Conservation (phyloP, 2,113 vertebrate genomes). For the Eulemur rufifrons region DNA sequence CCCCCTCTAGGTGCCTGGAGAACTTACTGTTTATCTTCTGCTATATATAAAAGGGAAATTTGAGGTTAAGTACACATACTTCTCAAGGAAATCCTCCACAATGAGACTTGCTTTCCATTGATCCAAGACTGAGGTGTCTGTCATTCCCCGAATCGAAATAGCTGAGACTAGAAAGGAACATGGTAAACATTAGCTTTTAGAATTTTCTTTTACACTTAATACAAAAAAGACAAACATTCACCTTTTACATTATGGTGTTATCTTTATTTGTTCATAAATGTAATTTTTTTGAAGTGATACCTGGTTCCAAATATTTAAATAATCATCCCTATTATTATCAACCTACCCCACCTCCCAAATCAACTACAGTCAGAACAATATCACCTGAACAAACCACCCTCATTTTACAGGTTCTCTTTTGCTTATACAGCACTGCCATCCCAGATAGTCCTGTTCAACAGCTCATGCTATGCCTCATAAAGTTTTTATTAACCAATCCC, state of each 20-base stretch:
- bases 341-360: neutral
- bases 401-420: slow-evolving; percentile 4
- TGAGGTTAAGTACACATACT: slow-evolving; percentile 79
- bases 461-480: neutral
- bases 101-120: slow-evolving; percentile 75
- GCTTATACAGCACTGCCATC: neutral
- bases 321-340: neutral
- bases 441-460: slow-evolving; percentile 20
- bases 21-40: slow-evolving; percentile 38
- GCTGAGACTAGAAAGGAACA: slow-evolving; percentile 65
- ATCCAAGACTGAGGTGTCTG: slow-evolving; percentile 71
- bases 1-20: neutral
- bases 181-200: slow-evolving; percentile 1
- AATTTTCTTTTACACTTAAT: slow-evolving; percentile 41
- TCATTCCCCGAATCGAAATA: slow-evolving; percentile 61
- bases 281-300: slow-evolving; percentile 25
- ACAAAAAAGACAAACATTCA: slow-evolving; percentile 33
- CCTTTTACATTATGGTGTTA: neutral
- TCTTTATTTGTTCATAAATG: slow-evolving; percentile 56
- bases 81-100: slow-evolving; percentile 83
- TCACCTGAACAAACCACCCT: neutral
- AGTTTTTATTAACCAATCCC: slow-evolving; percentile 21
- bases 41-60: slow-evolving; percentile 34
- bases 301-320: slow-evolving; percentile 48
- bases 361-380: neutral